Evolutionary conservation across 2,797 vertebrate species (phyloP).

Genomic region (Lutjanus campechanus): DNA sequence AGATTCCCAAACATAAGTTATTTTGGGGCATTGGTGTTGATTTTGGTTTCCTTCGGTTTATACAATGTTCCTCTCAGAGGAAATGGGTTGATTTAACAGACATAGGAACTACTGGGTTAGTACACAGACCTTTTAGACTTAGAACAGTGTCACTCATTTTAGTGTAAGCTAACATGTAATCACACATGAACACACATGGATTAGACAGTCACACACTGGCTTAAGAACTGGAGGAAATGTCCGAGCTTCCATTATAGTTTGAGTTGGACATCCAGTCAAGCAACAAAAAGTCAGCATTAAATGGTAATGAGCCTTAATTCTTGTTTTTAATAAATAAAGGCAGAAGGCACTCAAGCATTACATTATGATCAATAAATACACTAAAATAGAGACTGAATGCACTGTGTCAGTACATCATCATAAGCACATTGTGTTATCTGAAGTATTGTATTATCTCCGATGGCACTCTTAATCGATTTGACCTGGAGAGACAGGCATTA

Average conservation of each 20-base stretch:
- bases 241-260: background rate
- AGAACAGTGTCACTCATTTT: background rate
- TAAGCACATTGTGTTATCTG: background rate
- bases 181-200: background rate
- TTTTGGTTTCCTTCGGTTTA: constrained; percentile 72
- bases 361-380: background rate
- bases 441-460: background rate
- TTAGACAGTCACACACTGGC: background rate
- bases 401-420: background rate
- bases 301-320: background rate
- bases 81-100: constrained; percentile 46
- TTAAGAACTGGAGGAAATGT: background rate
- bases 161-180: background rate
- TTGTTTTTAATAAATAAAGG: background rate
- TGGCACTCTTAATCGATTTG: background rate
- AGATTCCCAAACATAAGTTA: constrained; percentile 72
- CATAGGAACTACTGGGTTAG: constrained; percentile 15
- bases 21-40: constrained; percentile 72
- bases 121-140: constrained; percentile 14
- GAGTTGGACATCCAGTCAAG: background rate
- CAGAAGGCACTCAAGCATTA: background rate
- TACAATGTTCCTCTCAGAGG: constrained; percentile 51
- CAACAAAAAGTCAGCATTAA: background rate
- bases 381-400: background rate
- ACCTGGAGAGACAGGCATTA: no score